Evolutionary conservation across 2,888 invertebrate species (phyloP).

Genomic region (Mystacides longicornis): DNA sequence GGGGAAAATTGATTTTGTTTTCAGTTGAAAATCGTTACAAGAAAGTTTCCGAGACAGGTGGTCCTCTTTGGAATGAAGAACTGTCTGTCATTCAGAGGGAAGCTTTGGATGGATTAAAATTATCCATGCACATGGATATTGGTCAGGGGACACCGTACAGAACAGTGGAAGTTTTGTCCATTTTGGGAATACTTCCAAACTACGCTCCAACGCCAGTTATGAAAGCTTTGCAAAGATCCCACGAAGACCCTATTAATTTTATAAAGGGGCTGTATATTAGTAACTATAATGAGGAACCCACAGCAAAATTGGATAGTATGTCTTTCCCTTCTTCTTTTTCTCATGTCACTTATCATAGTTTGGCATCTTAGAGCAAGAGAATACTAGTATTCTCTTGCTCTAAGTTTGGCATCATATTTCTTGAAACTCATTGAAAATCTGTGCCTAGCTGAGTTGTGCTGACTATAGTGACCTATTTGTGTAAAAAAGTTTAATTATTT

Average conservation of each 20-base stretch:
- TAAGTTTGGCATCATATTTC: too few species aligned
- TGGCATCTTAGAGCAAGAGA: too few species aligned
- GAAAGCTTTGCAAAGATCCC: conserved; percentile 34
- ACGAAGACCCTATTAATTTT: conserved; percentile 41
- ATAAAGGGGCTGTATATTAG: conserved; percentile 40
- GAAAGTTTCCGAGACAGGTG: conserved; percentile 28
- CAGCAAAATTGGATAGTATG: conserved; percentile 26
- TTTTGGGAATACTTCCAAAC: conserved; percentile 36
- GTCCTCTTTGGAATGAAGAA: conserved; percentile 42
- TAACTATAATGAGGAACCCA: conserved; percentile 37
- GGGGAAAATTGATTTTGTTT: too few species aligned
- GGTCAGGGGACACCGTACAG: conserved; percentile 37
- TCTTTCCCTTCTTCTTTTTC: neutral
- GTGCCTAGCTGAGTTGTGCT: too few species aligned
- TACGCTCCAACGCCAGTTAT: conserved; percentile 33
- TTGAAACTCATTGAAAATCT: too few species aligned
- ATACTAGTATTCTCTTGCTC: too few species aligned
- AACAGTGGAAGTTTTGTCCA: conserved; percentile 32
- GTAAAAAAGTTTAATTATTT: too few species aligned
- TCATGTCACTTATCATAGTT: neutral
- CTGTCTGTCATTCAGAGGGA: conserved; percentile 38
- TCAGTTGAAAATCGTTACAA: conserved; percentile 4
- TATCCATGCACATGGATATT: conserved; percentile 38
- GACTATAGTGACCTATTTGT: too few species aligned
- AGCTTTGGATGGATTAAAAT: conserved; percentile 34